Evolutionary conservation across 1,140 invertebrate genomes (phyloP).

Genomic region (Zophobas morio): DNA sequence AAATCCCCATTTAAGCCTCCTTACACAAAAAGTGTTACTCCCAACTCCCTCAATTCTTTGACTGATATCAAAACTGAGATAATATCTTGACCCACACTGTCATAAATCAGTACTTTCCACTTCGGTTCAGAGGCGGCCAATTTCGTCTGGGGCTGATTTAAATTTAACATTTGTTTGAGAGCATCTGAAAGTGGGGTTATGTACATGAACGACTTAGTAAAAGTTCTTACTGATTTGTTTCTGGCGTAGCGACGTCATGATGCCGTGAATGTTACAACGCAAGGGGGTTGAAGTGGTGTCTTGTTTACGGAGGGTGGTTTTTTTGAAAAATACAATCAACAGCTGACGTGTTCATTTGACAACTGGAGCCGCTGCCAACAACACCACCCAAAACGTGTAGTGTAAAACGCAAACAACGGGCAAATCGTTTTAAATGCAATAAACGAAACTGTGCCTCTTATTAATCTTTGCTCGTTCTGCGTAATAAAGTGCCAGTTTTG

Average conservation of each 20-base stretch:
- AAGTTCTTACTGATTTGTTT: slow-evolving; percentile 79
- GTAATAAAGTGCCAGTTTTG: too few relatives aligned
- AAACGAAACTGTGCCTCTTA: too few relatives aligned
- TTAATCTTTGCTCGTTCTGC: too few relatives aligned
- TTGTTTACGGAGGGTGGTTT: not conserved
- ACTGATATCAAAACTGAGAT: slow-evolving; percentile 97
- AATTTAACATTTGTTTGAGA: slow-evolving; percentile 94
- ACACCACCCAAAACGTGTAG: not conserved
- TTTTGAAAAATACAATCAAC: slow-evolving; percentile 26
- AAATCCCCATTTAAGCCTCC: slow-evolving; percentile 60
- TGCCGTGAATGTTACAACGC: slow-evolving; percentile 17
- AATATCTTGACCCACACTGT: slow-evolving; percentile 96
- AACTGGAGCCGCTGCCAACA: slow-evolving; percentile 14
- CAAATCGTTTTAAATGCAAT: too few relatives aligned
- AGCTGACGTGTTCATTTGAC: slow-evolving; percentile 47
- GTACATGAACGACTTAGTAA: slow-evolving; percentile 12
- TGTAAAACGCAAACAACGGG: not conserved
- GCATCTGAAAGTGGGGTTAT: slow-evolving; percentile 74
- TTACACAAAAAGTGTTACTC: slow-evolving; percentile 98
- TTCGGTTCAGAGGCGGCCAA: slow-evolving; percentile 84
- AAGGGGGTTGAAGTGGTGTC: not conserved
- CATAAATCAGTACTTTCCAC: slow-evolving; percentile 98
- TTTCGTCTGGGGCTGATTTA: slow-evolving; percentile 87
- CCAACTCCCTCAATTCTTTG: slow-evolving; percentile 95
- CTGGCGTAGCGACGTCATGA: slow-evolving; percentile 66